Evolutionary conservation across 2,888 invertebrate genomes (phyloP).

Genomic region (Agrypnus murinus): DNA sequence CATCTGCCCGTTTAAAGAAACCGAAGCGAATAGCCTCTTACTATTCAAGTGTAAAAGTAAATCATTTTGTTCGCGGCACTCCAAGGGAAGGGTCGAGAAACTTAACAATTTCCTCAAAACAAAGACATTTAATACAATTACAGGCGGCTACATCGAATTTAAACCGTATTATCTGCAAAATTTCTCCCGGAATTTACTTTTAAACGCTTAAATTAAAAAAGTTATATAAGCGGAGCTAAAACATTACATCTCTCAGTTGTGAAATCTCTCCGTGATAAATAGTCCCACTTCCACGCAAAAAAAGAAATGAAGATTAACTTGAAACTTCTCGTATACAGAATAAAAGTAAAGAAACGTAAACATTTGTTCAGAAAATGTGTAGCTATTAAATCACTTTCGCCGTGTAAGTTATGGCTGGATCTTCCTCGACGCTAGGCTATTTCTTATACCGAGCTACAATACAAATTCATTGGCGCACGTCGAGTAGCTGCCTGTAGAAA

Average conservation of each 20-base stretch:
- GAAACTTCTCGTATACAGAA: conserved; percentile 51
- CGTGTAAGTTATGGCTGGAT: conserved; percentile 52
- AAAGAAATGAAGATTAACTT: conserved; percentile 55
- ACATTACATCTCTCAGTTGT: conserved; percentile 35
- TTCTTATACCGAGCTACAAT: conserved; percentile 49
- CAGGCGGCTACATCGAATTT: conserved; percentile 34
- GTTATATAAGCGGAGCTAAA: conserved; percentile 39
- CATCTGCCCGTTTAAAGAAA: neutral
- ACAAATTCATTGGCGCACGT: conserved; percentile 52
- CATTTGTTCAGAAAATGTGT: conserved; percentile 58
- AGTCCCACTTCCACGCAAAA: conserved; percentile 40
- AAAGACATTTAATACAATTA: conserved; percentile 37
- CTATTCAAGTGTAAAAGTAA: conserved; percentile 19
- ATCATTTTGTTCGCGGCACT: conserved; percentile 16
- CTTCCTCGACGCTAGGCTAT: conserved; percentile 48
- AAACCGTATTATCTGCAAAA: conserved; percentile 39
- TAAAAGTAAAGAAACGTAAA: conserved; percentile 57
- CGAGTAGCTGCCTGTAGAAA: conserved; percentile 48
- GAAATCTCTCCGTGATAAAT: conserved; percentile 44
- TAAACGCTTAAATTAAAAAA: conserved; percentile 45
- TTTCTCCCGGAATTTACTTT: conserved; percentile 40
- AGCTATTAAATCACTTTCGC: conserved; percentile 59
- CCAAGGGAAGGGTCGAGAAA: conserved; percentile 1
- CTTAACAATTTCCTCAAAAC: conserved; percentile 23
- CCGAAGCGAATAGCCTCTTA: neutral